Base-by-base conservation (phyloP, 2,888 invertebrate genomes). In the Dimorphilus gyrociliatus region DNA sequence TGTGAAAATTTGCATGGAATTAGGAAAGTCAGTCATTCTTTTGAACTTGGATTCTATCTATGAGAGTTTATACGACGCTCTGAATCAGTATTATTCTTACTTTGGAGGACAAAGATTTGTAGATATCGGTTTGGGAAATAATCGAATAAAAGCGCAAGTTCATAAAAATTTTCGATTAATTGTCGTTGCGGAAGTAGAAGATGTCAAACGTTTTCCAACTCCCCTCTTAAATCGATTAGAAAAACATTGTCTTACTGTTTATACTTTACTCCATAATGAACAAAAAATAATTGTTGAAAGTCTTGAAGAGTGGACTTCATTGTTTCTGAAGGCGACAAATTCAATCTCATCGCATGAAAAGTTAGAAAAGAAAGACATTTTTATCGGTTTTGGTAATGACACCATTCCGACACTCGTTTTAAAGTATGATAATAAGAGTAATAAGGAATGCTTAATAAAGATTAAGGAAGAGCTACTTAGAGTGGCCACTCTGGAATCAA, bases 181-280 rank as follows among this genome's bases (percentile, higher is more conserved):
- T 16, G 55, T 56, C 24, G 51, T 56, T 21, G 54, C 55, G 13
- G 56, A 55, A 36, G 52, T 53, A 37, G 34, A 50, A 25, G 46
- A 46, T 4, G 56, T 56, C 14, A 37, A 50, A 24, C 50, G 49
- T 37, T 57, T 57, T 32, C 56, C 57, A 1, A 55, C 53, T 28
- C 56, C 57, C 2, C 44, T 57, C 25, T 55, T 57, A 36, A 57
- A 57, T 39, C 41, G 56, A 13, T 42, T 57, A 16, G 57, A 57
- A 40, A 57, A 57, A 35, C 57, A 57, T 37, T 58, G 55, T 41
- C 46, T 63, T 19, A 45, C 53, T 15, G 45, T 60, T 43, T 40
- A 41, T 31, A 51, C 50, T 14, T 45, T 54, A 37, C 38, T 55
- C 30, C 38, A 38, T 2, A 25, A 30, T 2, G 32, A 40, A n/a